phyloP scores from a whole-genome alignment of 2,888 invertebrate genomes.

The Zygothrica quintamaculata region DNA sequence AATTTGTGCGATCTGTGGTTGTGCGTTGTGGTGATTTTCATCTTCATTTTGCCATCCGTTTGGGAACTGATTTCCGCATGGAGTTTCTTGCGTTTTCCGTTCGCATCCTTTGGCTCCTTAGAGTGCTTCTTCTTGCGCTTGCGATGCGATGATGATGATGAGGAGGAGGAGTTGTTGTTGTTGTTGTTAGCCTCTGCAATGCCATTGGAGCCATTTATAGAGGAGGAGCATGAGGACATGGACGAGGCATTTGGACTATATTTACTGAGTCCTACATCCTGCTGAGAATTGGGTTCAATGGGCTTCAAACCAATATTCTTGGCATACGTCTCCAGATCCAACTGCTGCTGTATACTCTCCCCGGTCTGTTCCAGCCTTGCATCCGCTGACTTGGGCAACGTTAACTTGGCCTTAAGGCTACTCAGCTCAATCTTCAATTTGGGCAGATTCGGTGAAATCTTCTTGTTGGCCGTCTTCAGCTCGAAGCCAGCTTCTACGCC shows the following conservation, averaged over 20 bases:
- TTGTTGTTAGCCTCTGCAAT: conserved; percentile 23
- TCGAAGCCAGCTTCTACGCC: conserved; percentile 80
- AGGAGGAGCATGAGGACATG: conserved; percentile 80
- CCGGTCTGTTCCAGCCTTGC: conserved; percentile 65
- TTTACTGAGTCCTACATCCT: conserved; percentile 65
- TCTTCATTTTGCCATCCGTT: conserved; percentile 86
- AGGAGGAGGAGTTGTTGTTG: conserved; percentile 17
- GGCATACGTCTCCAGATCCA: conserved; percentile 83
- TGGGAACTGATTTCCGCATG: conserved; percentile 86
- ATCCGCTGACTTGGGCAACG: conserved; percentile 80
- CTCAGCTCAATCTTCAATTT: conserved; percentile 83
- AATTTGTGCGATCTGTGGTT: conserved; percentile 78
- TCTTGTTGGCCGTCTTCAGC: conserved; percentile 83
- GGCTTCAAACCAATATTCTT: conserved; percentile 84
- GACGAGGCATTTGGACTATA: conserved; percentile 82
- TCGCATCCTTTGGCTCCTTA: conserved; percentile 84
- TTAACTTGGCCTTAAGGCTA: conserved; percentile 81
- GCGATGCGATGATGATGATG: conserved; percentile 83
- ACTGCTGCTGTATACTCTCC: conserved; percentile 39
- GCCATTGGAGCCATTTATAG: conserved; percentile 78
- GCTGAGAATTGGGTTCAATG: conserved; percentile 67
- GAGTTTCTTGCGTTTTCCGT: conserved; percentile 85
- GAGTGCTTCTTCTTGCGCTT: conserved; percentile 87
- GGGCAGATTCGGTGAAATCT: conserved; percentile 66
- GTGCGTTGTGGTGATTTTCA: conserved; percentile 84